These are phyloP conservation scores for Zaprionus inermis DNA, from an alignment of 1,140 invertebrate genomes.

Conservation along the genomic window DNA sequence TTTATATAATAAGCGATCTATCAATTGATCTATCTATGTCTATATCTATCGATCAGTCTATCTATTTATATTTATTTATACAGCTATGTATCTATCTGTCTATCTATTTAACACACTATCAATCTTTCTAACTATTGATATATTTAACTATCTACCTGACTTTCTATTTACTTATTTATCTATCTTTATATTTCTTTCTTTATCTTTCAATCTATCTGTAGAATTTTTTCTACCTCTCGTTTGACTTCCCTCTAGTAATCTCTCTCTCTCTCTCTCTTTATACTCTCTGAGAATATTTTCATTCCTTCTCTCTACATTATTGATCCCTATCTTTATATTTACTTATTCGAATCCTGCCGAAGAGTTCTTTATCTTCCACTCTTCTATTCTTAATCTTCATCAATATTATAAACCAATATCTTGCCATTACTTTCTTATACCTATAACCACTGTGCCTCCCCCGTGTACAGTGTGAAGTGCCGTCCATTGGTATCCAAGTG, in stretches of 20 bases:
- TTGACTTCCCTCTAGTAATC: too few species aligned
- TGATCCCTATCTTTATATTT: not conserved
- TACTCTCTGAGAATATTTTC: not conserved
- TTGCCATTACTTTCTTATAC: not conserved
- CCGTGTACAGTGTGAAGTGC: slow-evolving; percentile 17
- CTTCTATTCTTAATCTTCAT: not conserved
- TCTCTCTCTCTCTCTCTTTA: not conserved
- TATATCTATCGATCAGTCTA: not conserved
- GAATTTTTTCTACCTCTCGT: too few species aligned
- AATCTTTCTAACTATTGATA: not conserved
- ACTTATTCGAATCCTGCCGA: too few species aligned
- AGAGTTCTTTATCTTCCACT: not conserved
- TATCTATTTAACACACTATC: not conserved
- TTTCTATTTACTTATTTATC: not conserved
- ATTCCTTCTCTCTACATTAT: not conserved
- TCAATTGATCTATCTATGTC: not conserved
- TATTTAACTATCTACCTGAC: not conserved
- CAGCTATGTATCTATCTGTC: not conserved
- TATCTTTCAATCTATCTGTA: not conserved
- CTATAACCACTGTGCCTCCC: not conserved
- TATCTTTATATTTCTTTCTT: not conserved
- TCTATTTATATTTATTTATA: not conserved
- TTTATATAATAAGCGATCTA: not conserved
- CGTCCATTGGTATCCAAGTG: slow-evolving; percentile 42
- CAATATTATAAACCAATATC: not conserved